Conservation (phyloP, 2,113 vertebrate genomes). For the Morone saxatilis region DNA sequence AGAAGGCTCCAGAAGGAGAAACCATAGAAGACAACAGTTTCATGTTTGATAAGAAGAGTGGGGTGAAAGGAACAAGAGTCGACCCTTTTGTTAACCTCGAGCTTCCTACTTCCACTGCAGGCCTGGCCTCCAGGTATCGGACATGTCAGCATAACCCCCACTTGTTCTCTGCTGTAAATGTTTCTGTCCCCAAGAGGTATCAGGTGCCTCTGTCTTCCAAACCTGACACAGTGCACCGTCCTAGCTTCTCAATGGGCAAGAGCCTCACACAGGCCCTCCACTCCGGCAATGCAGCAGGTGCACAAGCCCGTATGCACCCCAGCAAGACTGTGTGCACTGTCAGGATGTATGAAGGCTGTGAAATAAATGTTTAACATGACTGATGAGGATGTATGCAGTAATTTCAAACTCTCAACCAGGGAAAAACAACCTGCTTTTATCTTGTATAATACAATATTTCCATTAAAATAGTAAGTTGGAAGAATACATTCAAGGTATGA, state of each 20-base stretch:
- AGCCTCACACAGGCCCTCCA: slow-evolving; percentile 58
- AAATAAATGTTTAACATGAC: slow-evolving; percentile 25
- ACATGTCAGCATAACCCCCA: slow-evolving; percentile 62
- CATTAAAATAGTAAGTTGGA: neutral
- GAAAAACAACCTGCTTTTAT: neutral
- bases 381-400: neutral
- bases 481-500: neutral
- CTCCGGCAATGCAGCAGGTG: slow-evolving; percentile 49
- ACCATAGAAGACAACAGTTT: slow-evolving; percentile 3
- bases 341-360: slow-evolving; percentile 3
- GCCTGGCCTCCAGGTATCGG: slow-evolving; percentile 37
- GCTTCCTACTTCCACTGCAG: neutral
- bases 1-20: slow-evolving; percentile 19
- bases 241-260: slow-evolving; percentile 47
- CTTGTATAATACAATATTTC: neutral
- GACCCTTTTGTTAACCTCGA: slow-evolving; percentile 14
- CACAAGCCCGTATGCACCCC: slow-evolving; percentile 27
- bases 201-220: slow-evolving; percentile 38
- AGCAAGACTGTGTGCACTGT: slow-evolving; percentile 15
- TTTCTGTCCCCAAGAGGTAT: slow-evolving; percentile 52
- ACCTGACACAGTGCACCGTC: slow-evolving; percentile 49
- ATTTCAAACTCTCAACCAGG: neutral
- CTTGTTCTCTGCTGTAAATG: slow-evolving; percentile 39
- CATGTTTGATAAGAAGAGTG: slow-evolving; percentile 27
- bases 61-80: slow-evolving; percentile 23